Evolutionary conservation across 2,888 invertebrate genomes (phyloP).

Genomic region (Auanema freiburgensis): DNA sequence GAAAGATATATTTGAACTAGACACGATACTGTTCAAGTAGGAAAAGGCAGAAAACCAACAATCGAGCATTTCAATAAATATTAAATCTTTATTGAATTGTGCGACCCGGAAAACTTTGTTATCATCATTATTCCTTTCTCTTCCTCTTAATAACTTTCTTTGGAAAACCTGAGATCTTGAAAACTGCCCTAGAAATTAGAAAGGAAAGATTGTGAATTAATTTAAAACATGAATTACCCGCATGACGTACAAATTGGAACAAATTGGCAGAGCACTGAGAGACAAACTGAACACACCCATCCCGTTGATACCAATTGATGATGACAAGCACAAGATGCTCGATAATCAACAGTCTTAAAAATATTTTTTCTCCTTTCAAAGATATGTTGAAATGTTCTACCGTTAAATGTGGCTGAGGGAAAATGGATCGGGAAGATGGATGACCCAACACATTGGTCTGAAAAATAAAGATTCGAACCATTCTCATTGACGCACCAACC

Average conservation of each 20-base stretch:
- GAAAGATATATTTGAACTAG: no score
- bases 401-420: constrained; percentile 14
- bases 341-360: constrained; percentile 39
- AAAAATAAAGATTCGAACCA: constrained; percentile 9
- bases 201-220: not conserved
- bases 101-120: constrained; percentile 3
- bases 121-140: constrained; percentile 20
- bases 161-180: constrained; percentile 33
- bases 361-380: no score
- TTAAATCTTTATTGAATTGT: no score
- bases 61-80: no score
- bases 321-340: constrained; percentile 46
- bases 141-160: constrained; percentile 25
- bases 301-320: constrained; percentile 35
- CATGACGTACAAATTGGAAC: constrained; percentile 44
- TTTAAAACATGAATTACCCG: constrained; percentile 12
- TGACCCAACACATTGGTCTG: constrained; percentile 30
- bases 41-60: no score
- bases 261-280: constrained; percentile 43
- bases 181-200: constrained; percentile 26
- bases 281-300: constrained; percentile 45
- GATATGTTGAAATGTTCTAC: not conserved
- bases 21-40: no score
- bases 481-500: constrained; percentile 14
- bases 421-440: constrained; percentile 23